Base-by-base conservation (phyloP, 1,140 invertebrate genomes). In the Caenorhabditis remanei region DNA sequence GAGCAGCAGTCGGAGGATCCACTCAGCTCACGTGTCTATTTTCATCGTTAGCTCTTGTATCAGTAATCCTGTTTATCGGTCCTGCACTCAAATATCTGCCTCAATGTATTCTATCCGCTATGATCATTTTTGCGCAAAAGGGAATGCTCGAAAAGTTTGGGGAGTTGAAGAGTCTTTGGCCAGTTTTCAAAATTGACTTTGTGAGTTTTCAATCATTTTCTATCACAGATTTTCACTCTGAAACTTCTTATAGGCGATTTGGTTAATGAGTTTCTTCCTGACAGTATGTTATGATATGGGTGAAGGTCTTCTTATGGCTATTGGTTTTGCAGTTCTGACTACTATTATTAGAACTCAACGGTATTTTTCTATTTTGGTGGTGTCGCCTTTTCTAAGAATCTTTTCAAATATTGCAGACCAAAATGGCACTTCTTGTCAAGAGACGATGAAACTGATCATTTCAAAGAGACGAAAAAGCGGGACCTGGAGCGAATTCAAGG, bases 281-380 rank as follows among this genome's bases (percentile, higher is more conserved):
- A 92, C 91, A 1, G 89, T 93, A 4, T 90, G 90, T 32, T 92
- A 90, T 61, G 91, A 92, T 71, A 89, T 92, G 90, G 90, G 91
- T 9, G 83, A 90, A 56, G 91, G 91, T 24, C 79, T 92, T 21
- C 87, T 91, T 9, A 55, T 91, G 21, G 87, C 91, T 6, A 89
- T 92, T 16, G 84, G 87, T n/a, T 90, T 92, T 55, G 91, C 91
- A 43, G 88, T 91, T n/a, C 87, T 92, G 32, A 92, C 91, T 0
- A 92, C 90, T 19, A 88, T 92, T 21, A 84, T 92, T 19, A 85
- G 91, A 24, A 90, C 90, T 50, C 92, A 93, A 89, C 90, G 90
- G 90, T 91, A 67, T 21, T 67, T 65, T 55, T n/a, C n/a, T n/a
- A n/a, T n/a, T n/a, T n/a, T n/a, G n/a, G n/a, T n/a, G n/a, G n/a